Percentiles rank a stretch among this genome's conserved stretches.
Evolutionary conservation across 2,888 invertebrate species (phyloP).

Genomic region (Bhutanitis thaidina): DNA sequence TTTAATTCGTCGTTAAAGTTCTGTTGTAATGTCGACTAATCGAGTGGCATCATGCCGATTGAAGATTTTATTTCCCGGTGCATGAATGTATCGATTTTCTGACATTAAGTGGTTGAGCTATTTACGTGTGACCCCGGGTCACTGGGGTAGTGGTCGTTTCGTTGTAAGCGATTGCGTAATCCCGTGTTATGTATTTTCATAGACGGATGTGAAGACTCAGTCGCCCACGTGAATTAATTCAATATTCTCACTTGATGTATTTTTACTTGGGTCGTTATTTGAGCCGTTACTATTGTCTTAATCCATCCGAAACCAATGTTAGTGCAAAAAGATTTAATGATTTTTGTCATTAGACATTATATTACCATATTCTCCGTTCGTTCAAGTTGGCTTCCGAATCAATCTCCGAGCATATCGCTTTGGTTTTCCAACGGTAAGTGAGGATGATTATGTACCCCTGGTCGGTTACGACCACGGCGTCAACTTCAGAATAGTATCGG

Average conservation of each 20-base stretch:
- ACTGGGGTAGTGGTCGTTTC: conserved; percentile 13
- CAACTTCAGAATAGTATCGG: too few species aligned
- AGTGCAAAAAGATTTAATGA: too few species aligned
- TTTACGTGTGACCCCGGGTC: conserved; percentile 13
- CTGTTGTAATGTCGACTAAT: neutral
- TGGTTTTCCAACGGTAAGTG: too few species aligned
- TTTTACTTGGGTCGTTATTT: neutral
- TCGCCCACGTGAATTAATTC: neutral
- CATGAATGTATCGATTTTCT: conserved; percentile 8
- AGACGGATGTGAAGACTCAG: conserved; percentile 3
- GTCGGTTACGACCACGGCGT: too few species aligned
- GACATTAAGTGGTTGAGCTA: neutral
- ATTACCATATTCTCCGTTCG: too few species aligned
- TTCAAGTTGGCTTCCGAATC: too few species aligned
- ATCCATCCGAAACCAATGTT: too few species aligned
- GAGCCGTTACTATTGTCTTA: too few species aligned
- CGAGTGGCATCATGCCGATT: conserved; percentile 6
- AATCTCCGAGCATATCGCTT: too few species aligned
- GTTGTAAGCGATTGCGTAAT: conserved; percentile 16
- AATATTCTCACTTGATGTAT: neutral
- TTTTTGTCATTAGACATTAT: too few species aligned
- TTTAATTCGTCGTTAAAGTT: too few species aligned
- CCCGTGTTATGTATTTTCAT: conserved; percentile 9
- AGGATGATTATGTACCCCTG: too few species aligned
- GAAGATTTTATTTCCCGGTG: neutral